phyloP scores from a whole-genome alignment of 2,113 vertebrate species.

The Zosterops lateralis region DNA sequence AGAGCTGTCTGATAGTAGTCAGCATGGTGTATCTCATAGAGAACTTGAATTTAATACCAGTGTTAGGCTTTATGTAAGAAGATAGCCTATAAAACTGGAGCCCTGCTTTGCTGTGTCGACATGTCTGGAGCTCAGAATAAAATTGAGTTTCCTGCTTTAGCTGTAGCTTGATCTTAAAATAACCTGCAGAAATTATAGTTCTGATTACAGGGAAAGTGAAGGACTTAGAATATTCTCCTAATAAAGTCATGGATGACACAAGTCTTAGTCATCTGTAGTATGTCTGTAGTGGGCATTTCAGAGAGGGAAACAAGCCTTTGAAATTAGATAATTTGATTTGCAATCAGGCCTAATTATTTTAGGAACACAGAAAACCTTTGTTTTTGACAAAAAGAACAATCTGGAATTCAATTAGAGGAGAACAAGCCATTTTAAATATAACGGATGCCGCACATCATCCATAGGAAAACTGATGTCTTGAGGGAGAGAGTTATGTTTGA shows the following conservation, averaged over 20 bases:
- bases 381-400: slow-evolving; percentile 69
- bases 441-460: slow-evolving; percentile 25
- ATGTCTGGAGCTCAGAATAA: slow-evolving; percentile 92
- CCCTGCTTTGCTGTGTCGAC: slow-evolving; percentile 84
- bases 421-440: slow-evolving; percentile 61
- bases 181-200: slow-evolving; percentile 89
- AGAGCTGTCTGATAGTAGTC: slow-evolving; percentile 54
- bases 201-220: slow-evolving; percentile 80
- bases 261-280: slow-evolving; percentile 73
- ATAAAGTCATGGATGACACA: slow-evolving; percentile 77
- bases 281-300: slow-evolving; percentile 66
- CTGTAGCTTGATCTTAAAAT: slow-evolving; percentile 90
- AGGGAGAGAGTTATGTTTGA: slow-evolving; percentile 46
- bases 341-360: slow-evolving; percentile 75
- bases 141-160: slow-evolving; percentile 93
- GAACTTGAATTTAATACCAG: slow-evolving; percentile 54
- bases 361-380: slow-evolving; percentile 72
- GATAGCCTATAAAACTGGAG: slow-evolving; percentile 79
- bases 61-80: slow-evolving; percentile 79
- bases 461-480: slow-evolving; percentile 51
- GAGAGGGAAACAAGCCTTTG: slow-evolving; percentile 70
- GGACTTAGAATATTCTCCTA: slow-evolving; percentile 80
- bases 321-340: slow-evolving; percentile 76
- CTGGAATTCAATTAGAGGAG: slow-evolving; percentile 69
- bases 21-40: slow-evolving; percentile 1